A percentile compares a stretch with the other conserved stretches of the same genome.
phyloP scores from a whole-genome alignment of 2,797 vertebrate genomes.

The Hippopotamyrus pictus region DNA sequence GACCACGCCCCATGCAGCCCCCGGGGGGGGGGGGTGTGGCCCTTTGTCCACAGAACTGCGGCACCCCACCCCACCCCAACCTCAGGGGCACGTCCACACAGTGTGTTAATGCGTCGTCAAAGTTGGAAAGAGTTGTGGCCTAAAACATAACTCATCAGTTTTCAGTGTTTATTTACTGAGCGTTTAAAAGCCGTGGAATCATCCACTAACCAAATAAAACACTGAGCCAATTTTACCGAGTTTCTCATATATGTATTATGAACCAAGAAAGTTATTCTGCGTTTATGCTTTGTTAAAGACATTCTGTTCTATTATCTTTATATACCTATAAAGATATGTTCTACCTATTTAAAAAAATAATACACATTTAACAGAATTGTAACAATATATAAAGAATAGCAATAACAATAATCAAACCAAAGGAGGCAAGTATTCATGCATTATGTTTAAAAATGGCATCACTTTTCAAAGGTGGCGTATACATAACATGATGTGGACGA shows the following conservation, averaged over 20 bases:
- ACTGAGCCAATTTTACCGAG: not conserved
- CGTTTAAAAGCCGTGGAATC: not conserved
- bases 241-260: not conserved
- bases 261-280: not conserved
- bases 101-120: not conserved
- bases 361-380: not conserved
- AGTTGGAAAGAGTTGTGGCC: not conserved
- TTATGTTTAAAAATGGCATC: not conserved
- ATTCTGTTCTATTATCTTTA: not conserved
- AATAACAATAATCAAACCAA: too few species aligned
- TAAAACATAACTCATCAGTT: not conserved
- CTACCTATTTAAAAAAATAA: not conserved
- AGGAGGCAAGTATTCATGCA: not conserved
- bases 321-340: not conserved
- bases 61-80: conserved; percentile 20
- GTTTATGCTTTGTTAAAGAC: not conserved
- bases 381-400: not conserved
- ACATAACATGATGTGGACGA: not conserved
- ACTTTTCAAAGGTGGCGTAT: not conserved
- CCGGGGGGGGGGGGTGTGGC: conserved; percentile 52
- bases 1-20: conserved; percentile 12
- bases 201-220: not conserved
- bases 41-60: conserved; percentile 25
- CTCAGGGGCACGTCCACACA: not conserved
- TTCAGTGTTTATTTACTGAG: not conserved